Evolutionary conservation across 2,797 vertebrate species (phyloP), one percentile per base, ranked within the genome.

Genomic region (Manis pentadactyla): DNA sequence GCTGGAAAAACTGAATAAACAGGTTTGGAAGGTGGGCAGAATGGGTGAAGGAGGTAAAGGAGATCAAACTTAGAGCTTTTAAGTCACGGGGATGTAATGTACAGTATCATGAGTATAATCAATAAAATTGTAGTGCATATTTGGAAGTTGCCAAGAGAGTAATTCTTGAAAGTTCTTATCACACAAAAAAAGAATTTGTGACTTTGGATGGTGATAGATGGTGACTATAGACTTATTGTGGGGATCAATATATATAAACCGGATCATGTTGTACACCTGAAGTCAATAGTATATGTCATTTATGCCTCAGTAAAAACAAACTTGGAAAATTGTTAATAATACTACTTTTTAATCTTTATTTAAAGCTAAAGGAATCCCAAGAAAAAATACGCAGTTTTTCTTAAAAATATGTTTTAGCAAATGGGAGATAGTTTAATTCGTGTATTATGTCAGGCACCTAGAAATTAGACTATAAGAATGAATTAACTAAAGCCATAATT

Each of bases 391-490:
- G 51, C 27, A 79, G 21, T 93, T 55, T 37, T 57, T 78, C n/a
- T 34, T 87, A 59, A 75, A 96, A 94, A 49, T 81, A 6, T 59
- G 53, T 86, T 74, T 73, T 87, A 75, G n/a, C 39, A 81, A 90
- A 57, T 59, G 74, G 49, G 46, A 90, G 17, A 69, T 7, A 42
- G 7, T 81, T 66, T 77, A 61, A 66, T 83, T 46, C 34, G 37
- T 83, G 74, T 61, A 42, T 53, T 88, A 2, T 93, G 29, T 49
- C 19, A 51, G 19, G 2, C 27, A 81, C 23, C 25, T 49, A 79
- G 19, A 34, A 94, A 78, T 34, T 49, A 5, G 25, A 74, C 31
- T 59, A 39, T 81, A 75, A 78, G 69, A 31, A 29, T 59, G 18
- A 57, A 71, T 53, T 94, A 49, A 34, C 49, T 68, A 46, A 77